These are phyloP conservation scores for Osmerus mordax DNA, from an alignment of 2,113 vertebrate genomes.

Conservation along the genomic window DNA sequence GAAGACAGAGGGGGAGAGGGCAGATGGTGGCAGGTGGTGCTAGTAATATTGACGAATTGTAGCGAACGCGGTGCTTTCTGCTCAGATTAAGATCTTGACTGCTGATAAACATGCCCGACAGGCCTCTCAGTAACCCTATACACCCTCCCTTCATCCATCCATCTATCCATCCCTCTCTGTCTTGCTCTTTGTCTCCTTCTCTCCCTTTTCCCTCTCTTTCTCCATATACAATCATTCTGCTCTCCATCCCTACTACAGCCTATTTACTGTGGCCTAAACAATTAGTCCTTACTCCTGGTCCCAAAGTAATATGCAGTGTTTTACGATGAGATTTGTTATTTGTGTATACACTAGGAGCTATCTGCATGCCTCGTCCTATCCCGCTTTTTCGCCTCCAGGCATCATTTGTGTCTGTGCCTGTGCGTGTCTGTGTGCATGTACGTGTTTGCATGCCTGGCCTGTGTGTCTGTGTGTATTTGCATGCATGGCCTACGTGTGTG, in stretches of 20 bases:
- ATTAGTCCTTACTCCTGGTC: too few relatives aligned
- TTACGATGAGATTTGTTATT: too few relatives aligned
- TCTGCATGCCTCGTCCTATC: not conserved
- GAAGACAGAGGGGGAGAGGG: not conserved
- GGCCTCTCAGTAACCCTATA: slow-evolving; percentile 63
- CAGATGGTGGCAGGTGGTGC: slow-evolving; percentile 41
- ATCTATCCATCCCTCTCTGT: slow-evolving; percentile 21
- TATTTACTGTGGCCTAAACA: too few relatives aligned
- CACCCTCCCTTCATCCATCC: slow-evolving; percentile 36
- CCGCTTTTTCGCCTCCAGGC: not conserved
- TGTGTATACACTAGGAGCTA: not conserved
- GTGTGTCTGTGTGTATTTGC: too few relatives aligned
- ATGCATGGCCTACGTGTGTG: too few relatives aligned
- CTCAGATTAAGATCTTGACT: slow-evolving; percentile 70
- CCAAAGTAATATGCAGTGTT: too few relatives aligned
- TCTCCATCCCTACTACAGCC: too few relatives aligned
- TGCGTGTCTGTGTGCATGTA: slow-evolving; percentile 5
- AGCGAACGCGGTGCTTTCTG: slow-evolving; percentile 52
- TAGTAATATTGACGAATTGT: slow-evolving; percentile 64
- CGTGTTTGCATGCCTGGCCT: not conserved
- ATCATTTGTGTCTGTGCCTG: not conserved
- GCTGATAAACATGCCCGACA: slow-evolving; percentile 66
- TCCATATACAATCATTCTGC: too few relatives aligned
- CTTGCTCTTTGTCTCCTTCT: slow-evolving; percentile 19
- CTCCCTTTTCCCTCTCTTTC: slow-evolving; percentile 2